Base-by-base conservation (phyloP, 2,888 invertebrate genomes). In the Calliphora vomitoria region DNA sequence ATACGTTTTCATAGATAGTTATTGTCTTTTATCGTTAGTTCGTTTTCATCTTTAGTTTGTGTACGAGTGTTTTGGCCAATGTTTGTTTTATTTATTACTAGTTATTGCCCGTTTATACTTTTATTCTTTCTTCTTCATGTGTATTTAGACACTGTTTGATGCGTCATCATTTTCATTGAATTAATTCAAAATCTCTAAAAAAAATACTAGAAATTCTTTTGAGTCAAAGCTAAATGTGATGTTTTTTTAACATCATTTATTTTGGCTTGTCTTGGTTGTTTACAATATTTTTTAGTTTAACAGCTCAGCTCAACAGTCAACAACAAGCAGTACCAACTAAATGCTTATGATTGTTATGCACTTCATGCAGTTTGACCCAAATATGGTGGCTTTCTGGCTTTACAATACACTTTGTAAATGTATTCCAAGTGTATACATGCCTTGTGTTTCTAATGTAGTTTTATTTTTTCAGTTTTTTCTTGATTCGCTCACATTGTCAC, bases 11-110 rank as follows among this genome's bases (percentile, higher is more conserved):
- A 60, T 72, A 78, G 41, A 72, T 81, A 80, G 58, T 69, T 81
- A 64, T 53, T 81, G 66, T 75, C 18, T 68, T 83, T 69, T 64
- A 71, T 79, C 18, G 71, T 69, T 64, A 20, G 47, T 81, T 55
- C 58, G 79, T 79, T 69, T 75, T 60, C 69, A 68, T 78, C n/a
- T 84, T 81, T 76, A 41, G 71, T 64, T 64, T 78, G 25, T 44
- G n/a, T 69, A 38, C 38, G 35, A 66, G 31, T 76, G 41, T 69
- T 85, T 68, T 68, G 66, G 18, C 75, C 58, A 79, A 82, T 87
- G 85, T 85, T 85, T 87, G 79, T 87, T 87, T 87, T 87, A 82
- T 74, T 84, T 87, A 84, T 85, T 85, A 47, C 71, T 20, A 75
- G 50, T 75, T 79, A 82, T 83, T 84, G 66, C 20, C 64, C n/a